These are phyloP conservation scores for Picathartes gymnocephalus DNA, from an alignment of 2,113 vertebrate species.

Conservation along the genomic window DNA sequence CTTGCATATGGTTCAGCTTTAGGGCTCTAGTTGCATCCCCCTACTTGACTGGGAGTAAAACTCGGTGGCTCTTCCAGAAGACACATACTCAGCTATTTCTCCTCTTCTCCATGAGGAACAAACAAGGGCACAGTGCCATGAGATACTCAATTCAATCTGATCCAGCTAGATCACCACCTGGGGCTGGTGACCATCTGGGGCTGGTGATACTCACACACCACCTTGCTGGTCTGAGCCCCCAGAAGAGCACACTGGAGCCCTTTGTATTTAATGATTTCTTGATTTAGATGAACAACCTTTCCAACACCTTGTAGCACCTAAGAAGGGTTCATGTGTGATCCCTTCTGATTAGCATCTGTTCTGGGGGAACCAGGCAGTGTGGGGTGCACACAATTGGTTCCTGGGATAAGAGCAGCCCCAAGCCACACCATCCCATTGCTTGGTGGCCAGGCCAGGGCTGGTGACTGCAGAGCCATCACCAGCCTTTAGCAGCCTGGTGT, in stretches of 20 bases:
- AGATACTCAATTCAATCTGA: neutral
- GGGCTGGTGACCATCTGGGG: neutral
- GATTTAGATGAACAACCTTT: neutral
- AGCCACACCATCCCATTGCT: neutral
- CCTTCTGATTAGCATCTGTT: neutral
- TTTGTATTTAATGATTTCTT: neutral
- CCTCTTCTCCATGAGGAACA: neutral
- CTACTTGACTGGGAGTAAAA: neutral
- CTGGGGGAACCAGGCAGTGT: fast-evolving
- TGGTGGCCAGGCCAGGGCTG: neutral
- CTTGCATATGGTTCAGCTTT: neutral
- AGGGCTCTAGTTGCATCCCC: neutral
- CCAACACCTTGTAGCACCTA: neutral
- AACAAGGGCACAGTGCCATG: neutral
- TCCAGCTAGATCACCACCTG: no score
- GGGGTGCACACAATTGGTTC: neutral
- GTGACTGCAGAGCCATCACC: neutral
- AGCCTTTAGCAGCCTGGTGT: neutral
- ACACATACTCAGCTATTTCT: neutral
- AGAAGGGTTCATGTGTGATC: neutral
- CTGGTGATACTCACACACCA: neutral
- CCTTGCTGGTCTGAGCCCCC: neutral
- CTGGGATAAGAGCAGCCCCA: neutral
- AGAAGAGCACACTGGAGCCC: neutral
- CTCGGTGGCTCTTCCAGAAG: neutral